Evolutionary conservation across 2,888 invertebrate species (phyloP).

Genomic region (Sesia apiformis): DNA sequence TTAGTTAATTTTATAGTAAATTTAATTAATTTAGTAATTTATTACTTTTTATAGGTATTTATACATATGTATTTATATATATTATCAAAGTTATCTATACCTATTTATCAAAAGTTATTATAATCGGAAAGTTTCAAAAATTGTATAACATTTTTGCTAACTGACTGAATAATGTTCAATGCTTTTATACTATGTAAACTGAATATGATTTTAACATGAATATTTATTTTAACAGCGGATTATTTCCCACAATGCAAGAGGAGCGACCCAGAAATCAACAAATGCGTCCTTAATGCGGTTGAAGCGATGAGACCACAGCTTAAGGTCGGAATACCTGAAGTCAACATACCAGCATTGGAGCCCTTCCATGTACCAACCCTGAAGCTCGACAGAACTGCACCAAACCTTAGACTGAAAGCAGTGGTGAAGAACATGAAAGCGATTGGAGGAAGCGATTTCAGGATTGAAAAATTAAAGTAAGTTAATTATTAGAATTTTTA

Average conservation of each 20-base stretch:
- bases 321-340: conserved; percentile 76
- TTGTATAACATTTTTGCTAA: not conserved
- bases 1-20: too few species aligned
- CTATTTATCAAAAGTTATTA: too few species aligned
- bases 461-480: conserved; percentile 79
- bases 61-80: too few species aligned
- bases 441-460: conserved; percentile 77
- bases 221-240: conserved; percentile 56
- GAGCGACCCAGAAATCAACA: conserved; percentile 75
- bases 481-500: conserved; percentile 16
- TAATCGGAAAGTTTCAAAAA: too few species aligned
- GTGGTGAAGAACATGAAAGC: conserved; percentile 78
- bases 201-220: not conserved
- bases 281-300: conserved; percentile 76
- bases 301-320: conserved; percentile 74
- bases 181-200: not conserved
- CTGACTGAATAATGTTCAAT: not conserved
- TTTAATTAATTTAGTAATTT: too few species aligned
- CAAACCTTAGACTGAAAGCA: conserved; percentile 80
- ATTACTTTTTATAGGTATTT: too few species aligned
- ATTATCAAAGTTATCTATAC: too few species aligned
- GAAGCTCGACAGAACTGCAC: conserved; percentile 79
- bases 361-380: conserved; percentile 80
- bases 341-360: conserved; percentile 79
- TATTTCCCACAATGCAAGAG: conserved; percentile 77